Evolutionary conservation across 2,797 vertebrate species (phyloP), one percentile per base, ranked within the genome.

Genomic region (Crenuchus spilurus): DNA sequence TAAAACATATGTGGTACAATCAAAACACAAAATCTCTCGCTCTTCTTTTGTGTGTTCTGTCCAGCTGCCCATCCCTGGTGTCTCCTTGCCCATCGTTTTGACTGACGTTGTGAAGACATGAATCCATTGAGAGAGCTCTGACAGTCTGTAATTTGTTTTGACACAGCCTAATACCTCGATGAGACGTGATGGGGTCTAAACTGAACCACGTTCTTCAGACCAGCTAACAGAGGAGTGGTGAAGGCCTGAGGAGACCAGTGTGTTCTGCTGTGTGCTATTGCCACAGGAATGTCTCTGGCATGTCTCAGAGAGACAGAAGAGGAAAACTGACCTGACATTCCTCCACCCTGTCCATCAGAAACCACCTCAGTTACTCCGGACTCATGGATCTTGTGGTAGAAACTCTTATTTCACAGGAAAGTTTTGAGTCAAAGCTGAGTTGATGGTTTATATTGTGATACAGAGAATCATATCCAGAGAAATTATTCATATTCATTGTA

Each of bases 71-170:
- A 33, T 9, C 7, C 54, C 55, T 65, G 79, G 8, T 39, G 20
- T 33, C 66, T 87, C 74, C 75, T 70, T 72, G 44, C 78, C 85
- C 87, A 88, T 90, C 90, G 88, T 82, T 88, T 87, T 89, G 87
- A 92, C 87, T 89, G 89, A 90, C 80, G 88, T 66, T 73, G 84
- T 86, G 85, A 88, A 86, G 81, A 83, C 70, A 80, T 72, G 51
- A 22, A 78, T 74, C 78, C 82, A 79, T 88, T 74, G 16, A 82
- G 75, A 80, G 84, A 83, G 70, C 75, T 78, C 80, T 85, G 82
- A 83, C 78, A 54, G 78, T 83, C 77, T 86, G 55, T 87, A 85
- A 89, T 88, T 85, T 91, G 88, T 92, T 92, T 90, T 92, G 90
- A 93, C 90, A 87, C 67, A 79, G 76, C 77, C 78, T 89, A 91